phyloP scores from a whole-genome alignment of 2,797 vertebrate genomes.

The Sebastes goodei region DNA sequence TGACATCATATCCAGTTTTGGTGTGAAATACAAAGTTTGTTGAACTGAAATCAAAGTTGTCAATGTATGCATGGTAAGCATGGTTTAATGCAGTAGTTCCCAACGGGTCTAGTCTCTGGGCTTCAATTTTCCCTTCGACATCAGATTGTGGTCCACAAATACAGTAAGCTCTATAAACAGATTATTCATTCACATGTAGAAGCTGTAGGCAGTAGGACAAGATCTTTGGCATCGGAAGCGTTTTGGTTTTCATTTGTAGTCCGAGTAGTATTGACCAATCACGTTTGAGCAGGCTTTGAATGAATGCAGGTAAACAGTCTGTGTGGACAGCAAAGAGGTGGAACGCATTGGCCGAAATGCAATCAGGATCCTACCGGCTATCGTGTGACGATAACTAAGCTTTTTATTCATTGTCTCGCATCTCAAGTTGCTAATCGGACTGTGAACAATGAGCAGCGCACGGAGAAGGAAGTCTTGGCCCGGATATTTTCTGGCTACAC shows the following conservation, averaged over 20 bases:
- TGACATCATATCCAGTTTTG: background rate
- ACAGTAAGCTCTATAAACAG: too few species aligned
- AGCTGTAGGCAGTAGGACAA: too few species aligned
- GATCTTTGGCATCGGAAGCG: background rate
- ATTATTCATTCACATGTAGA: too few species aligned
- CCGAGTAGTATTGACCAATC: background rate
- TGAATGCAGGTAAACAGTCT: background rate
- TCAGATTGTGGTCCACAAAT: too few species aligned
- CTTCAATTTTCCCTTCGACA: too few species aligned
- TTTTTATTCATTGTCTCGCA: background rate
- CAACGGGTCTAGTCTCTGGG: background rate
- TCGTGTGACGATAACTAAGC: background rate
- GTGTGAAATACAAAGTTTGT: background rate
- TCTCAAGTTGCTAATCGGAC: too few species aligned
- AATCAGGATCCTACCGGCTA: background rate
- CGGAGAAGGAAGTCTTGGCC: too few species aligned
- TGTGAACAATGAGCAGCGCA: too few species aligned
- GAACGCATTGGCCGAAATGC: too few species aligned
- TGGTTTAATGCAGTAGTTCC: constrained; percentile 13
- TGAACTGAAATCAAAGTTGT: constrained; percentile 3
- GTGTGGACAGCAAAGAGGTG: background rate
- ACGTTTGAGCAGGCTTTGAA: background rate
- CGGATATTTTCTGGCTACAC: too few species aligned
- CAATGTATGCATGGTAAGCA: background rate
- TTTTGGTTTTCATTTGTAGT: background rate